Percentiles rank a stretch among this genome's conserved stretches.
Evolutionary conservation across 2,113 vertebrate species (phyloP).

Genomic region (Urocolius indicus): DNA sequence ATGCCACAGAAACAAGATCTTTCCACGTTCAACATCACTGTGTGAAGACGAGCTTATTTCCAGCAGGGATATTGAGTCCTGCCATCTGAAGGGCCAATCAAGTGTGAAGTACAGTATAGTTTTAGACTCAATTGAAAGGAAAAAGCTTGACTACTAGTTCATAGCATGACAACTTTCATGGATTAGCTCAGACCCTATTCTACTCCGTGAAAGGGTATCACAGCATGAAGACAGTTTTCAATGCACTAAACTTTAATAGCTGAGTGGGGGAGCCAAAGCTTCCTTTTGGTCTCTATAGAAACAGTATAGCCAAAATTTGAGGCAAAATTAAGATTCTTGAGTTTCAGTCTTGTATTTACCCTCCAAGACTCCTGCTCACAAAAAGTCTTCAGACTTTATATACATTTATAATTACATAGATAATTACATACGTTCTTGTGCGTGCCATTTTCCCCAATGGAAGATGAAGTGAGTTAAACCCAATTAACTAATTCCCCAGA

Average conservation of each 20-base stretch:
- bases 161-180: conserved; percentile 98
- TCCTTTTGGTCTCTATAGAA: conserved; percentile 94
- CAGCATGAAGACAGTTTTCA: conserved; percentile 98
- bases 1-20: conserved; percentile 91
- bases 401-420: background rate
- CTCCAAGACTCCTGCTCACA: conserved; percentile 69
- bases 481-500: conserved; percentile 63
- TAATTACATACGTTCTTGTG: background rate
- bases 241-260: conserved; percentile 96
- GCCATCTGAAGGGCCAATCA: conserved; percentile 95
- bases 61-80: conserved; percentile 94
- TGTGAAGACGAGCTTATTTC: conserved; percentile 90
- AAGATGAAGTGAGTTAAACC: conserved; percentile 51
- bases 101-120: conserved; percentile 96
- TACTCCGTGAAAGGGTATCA: conserved; percentile 93
- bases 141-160: conserved; percentile 95
- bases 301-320: conserved; percentile 93
- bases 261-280: conserved; percentile 91
- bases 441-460: background rate
- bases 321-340: conserved; percentile 92
- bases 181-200: conserved; percentile 99
- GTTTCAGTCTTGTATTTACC: conserved; percentile 81
- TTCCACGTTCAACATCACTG: conserved; percentile 87
- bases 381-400: conserved; percentile 55
- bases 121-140: conserved; percentile 94